Conservation (phyloP, 2,888 invertebrate species). For the Nymphalis urticae region DNA sequence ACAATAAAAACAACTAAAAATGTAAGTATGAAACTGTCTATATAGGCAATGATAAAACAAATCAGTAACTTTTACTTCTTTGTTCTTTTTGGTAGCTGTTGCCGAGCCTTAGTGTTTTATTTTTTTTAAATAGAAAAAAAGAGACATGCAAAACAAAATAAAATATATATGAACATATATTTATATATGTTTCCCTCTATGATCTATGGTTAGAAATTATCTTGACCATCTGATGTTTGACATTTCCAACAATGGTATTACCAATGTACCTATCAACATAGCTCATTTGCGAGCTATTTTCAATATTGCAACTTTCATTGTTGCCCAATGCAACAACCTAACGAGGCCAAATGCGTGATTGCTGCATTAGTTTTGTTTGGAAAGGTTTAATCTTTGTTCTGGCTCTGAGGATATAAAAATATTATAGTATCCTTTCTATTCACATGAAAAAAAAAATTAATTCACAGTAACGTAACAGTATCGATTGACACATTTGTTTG, state of each 20-base stretch:
- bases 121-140: no score
- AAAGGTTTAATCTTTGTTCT: conserved; percentile 32
- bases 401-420: conserved; percentile 29
- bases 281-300: conserved; percentile 36
- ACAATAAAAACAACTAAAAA: no score
- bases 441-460: not conserved
- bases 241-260: conserved; percentile 20
- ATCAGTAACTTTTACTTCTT: no score
- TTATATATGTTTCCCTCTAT: no score
- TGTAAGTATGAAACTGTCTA: no score
- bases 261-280: conserved; percentile 18
- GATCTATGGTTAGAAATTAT: not conserved
- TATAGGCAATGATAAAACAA: no score
- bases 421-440: conserved; percentile 10
- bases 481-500: not conserved
- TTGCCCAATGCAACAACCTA: conserved; percentile 35
- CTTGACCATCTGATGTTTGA: conserved; percentile 14
- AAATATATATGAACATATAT: no score
- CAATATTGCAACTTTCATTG: conserved; percentile 42
- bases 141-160: no score
- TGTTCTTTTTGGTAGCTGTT: no score
- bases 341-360: conserved; percentile 41
- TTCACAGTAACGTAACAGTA: no score
- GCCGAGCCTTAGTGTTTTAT: no score
- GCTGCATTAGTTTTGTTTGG: conserved; percentile 39